Evolutionary conservation across 2,888 invertebrate species (phyloP), one percentile per base, ranked within the genome.

Genomic region (Carpatolechia fugitivella): DNA sequence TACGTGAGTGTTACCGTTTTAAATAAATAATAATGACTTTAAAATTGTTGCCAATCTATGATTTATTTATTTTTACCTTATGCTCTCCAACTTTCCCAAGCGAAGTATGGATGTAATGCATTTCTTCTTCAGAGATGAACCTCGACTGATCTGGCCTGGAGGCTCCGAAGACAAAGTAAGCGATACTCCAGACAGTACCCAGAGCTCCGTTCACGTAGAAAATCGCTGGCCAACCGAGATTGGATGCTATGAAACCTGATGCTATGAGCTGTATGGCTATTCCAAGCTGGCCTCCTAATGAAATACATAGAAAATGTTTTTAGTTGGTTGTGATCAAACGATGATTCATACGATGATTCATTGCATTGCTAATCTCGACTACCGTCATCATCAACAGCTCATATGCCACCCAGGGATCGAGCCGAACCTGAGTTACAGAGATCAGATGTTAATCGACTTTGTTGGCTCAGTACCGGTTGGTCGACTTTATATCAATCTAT

Each of bases 151-250:
- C 89, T 1, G 96, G 96, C 8, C 92, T 92, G 55, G 93, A 93
- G 1, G 93, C 92, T 0, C 95, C 96, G 29, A 93, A 83, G 52
- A 93, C 68, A 3, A 91, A 78, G 86, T 93, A 96, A 0, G 80
- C 57, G 0, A 92, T 57, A 0, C 91, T 80, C 94, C 95, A 95
- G 0, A 91, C 14, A 0, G 92, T 71, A 0, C 94, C 93, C 0
- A 93, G 72, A 5, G 85, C 85, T 0, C 95, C 96, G 65, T 94
- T 94, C 0, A 93, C 77, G 71, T 96, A 96, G 79, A 96, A 96
- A 56, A 94, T 93, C 6, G 94, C 92, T 0, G 94, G 94, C 96
- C 96, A 96, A 0, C 96, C 96, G 68, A 92, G 86, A 0, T 81
- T 64, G 0, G 94, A 93, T 0, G 93, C 93, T 0, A 95, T 90